Evolutionary conservation across 2,888 invertebrate species (phyloP), one percentile per base, ranked within the genome.

Genomic region (Fragum whitleyi): DNA sequence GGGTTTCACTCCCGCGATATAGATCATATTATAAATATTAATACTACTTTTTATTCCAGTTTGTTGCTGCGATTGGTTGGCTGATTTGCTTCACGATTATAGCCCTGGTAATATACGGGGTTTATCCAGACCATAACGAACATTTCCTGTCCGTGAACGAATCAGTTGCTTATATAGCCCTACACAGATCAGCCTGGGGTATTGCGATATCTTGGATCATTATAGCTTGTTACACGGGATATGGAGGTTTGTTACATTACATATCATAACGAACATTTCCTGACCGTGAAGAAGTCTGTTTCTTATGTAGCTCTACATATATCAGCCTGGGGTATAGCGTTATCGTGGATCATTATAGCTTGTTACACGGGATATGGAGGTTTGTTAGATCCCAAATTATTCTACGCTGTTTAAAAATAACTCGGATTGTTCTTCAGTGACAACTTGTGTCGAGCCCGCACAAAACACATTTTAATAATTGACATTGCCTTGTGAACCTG

Each of bases 341-440:
- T 95, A 19, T 92, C 92, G 51, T 95, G 95, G 95, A 93, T 95
- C 14, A 94, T 95, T 65, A 94, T 95, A 87, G 94, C 94, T 55
- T 95, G 95, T 83, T 91, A 93, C 19, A 91, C 94, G 68, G 95
- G 95, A 39, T 92, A 94, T 87, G 95, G 95, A 90, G 94, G 93
- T 94, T 32, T 26, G 26, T 21, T 55, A 55, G n/a, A n/a, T n/a
- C n/a, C n/a, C 90, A 3, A 79, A 89, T 26, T 88, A 89, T 23
- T n/a, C n/a, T n/a, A n/a, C n/a, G n/a, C n/a, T 16, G n/a, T n/a
- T n/a, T n/a, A n/a, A n/a, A n/a, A n/a, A n/a, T n/a, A n/a, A n/a
- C n/a, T n/a, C n/a, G n/a, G n/a, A n/a, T n/a, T n/a, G n/a, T n/a
- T n/a, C n/a, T n/a, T n/a, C n/a, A n/a, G n/a, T n/a, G n/a, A n/a